These are phyloP conservation scores for Zeugodacus cucurbitae DNA, from an alignment of 1,140 invertebrate genomes.

Conservation along the genomic window DNA sequence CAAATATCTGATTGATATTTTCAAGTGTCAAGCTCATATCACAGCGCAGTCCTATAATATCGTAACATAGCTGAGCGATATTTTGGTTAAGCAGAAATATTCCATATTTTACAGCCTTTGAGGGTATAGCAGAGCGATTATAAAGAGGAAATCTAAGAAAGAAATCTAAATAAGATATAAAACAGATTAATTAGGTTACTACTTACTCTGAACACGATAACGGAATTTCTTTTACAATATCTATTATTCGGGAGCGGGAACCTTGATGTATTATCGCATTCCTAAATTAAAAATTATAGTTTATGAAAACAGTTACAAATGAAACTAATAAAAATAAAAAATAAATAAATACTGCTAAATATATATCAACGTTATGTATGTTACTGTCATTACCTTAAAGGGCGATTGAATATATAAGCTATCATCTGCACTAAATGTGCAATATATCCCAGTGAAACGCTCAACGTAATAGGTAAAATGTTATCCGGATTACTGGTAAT, in stretches of 20 bases:
- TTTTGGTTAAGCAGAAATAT: slow-evolving; percentile 91
- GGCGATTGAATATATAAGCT: slow-evolving; percentile 82
- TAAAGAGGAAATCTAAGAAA: slow-evolving; percentile 81
- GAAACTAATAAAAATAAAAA: neutral
- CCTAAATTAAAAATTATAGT: slow-evolving; percentile 31
- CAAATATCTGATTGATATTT: slow-evolving; percentile 72
- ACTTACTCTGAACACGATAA: slow-evolving; percentile 82
- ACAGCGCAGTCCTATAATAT: slow-evolving; percentile 75
- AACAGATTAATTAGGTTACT: neutral
- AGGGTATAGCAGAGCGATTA: slow-evolving; percentile 73
- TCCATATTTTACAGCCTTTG: slow-evolving; percentile 81
- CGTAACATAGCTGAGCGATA: slow-evolving; percentile 83
- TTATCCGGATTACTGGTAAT: slow-evolving; percentile 51
- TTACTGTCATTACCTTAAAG: slow-evolving; percentile 71
- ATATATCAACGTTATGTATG: neutral
- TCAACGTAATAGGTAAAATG: slow-evolving; percentile 74
- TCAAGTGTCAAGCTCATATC: slow-evolving; percentile 80
- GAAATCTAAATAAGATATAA: slow-evolving; percentile 22
- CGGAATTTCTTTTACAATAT: slow-evolving; percentile 79
- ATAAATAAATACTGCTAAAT: neutral
- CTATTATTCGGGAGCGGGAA: slow-evolving; percentile 80
- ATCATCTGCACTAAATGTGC: slow-evolving; percentile 84
- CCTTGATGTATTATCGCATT: slow-evolving; percentile 80
- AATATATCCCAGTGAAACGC: slow-evolving; percentile 84
- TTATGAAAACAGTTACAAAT: neutral